Base-by-base conservation (phyloP, 1,140 invertebrate genomes). In the Drosophila ogumai region DNA sequence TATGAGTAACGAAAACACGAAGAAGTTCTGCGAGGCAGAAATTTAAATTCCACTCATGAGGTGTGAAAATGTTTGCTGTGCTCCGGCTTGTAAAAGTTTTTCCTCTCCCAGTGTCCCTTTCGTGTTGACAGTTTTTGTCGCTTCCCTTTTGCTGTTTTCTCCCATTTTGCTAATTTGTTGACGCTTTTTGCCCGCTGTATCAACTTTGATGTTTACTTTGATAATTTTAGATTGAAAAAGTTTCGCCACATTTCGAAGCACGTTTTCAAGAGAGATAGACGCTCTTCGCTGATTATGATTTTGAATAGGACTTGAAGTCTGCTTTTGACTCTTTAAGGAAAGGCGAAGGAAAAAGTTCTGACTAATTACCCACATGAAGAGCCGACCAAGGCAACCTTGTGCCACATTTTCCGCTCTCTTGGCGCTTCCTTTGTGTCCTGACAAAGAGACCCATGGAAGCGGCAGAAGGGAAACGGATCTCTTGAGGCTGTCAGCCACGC, bases 191-290 rank as follows among this genome's bases (percentile, higher is more conserved):
- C 54, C 13, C 41, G 28, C 22, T 65, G 40, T 46, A 55, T 72
- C 76, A 79, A 80, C 80, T 87, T 88, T 88, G 80, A 88, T 90
- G 73, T 90, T 90, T 84, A 68, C 77, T 84, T 87, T 90, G 80
- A 88, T 87, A 88, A 88, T 88, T 80, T 88, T 88, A 67, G 80
- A 84, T 90, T 88, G 80, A 88, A 88, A 87, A 88, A 88, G 76
- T 88, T 87, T 87, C 28, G 15, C 46, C 15, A 56, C 54, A 52
- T 34, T 58, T 40, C 50, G 12, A 9, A 57, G 66, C 59, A 68
- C 61, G 82, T 55, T 43, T 15, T 55, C 17, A 40, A 55, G 31
- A 32, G 36, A 40, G 13, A 25, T 6, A 17, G 25, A n/a, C 17
- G 25, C 52, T 55, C 34, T 63, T 12, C 6, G 8, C 3, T 59